Evolutionary conservation across 2,888 invertebrate species (phyloP).

Genomic region (Petrophora chlorosata): DNA sequence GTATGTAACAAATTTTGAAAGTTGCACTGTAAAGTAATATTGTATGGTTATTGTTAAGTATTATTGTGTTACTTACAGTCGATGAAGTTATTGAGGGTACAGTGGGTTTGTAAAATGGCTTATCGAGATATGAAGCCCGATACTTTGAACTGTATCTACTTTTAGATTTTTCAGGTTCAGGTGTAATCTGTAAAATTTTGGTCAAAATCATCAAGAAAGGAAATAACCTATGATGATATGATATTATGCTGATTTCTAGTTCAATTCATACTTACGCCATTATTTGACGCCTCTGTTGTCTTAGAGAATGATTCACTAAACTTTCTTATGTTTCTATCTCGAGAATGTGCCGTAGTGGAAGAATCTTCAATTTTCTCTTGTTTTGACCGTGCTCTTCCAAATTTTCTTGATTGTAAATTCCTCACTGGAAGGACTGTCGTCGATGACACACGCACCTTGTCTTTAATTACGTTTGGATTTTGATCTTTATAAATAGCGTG

Average conservation of each 20-base stretch:
- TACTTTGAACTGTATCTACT: slow-evolving; percentile 85
- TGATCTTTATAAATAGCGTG: slow-evolving; percentile 69
- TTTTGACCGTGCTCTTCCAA: slow-evolving; percentile 46
- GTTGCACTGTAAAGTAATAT: slow-evolving; percentile 35
- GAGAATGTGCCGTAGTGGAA: slow-evolving; percentile 48
- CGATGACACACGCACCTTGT: slow-evolving; percentile 48
- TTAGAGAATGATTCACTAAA: slow-evolving; percentile 68
- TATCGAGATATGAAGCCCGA: slow-evolving; percentile 78
- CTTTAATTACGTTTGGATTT: slow-evolving; percentile 40
- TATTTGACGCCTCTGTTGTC: slow-evolving; percentile 69
- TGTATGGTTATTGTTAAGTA: slow-evolving; percentile 17
- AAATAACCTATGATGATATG: too few relatives aligned
- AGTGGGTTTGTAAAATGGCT: slow-evolving; percentile 85
- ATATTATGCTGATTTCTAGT: neutral
- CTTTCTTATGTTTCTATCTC: slow-evolving; percentile 62
- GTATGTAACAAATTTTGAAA: slow-evolving; percentile 29
- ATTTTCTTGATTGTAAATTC: slow-evolving; percentile 70
- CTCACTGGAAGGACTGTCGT: slow-evolving; percentile 59
- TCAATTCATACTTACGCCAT: slow-evolving; percentile 65
- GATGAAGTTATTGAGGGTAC: slow-evolving; percentile 84
- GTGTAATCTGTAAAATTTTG: slow-evolving; percentile 66
- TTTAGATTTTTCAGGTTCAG: slow-evolving; percentile 75
- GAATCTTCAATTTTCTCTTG: slow-evolving; percentile 48
- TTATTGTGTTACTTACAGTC: slow-evolving; percentile 71
- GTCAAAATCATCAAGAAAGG: slow-evolving; percentile 30